Conservation (phyloP, 2,797 vertebrate species). For the Enteromius anoplus region DNA sequence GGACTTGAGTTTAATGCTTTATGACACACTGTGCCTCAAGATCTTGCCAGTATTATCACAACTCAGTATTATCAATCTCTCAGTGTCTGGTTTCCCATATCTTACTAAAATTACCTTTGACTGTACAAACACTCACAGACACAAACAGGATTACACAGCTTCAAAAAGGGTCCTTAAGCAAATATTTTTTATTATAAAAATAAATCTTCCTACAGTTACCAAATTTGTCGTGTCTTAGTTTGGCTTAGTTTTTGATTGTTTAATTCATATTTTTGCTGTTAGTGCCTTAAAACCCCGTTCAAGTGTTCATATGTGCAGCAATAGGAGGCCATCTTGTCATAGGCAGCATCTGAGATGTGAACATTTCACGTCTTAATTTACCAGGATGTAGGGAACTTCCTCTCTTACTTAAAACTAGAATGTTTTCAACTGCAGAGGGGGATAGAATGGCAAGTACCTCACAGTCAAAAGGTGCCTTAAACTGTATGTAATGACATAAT, state of each 20-base stretch:
- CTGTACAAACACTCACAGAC: slow-evolving; percentile 16
- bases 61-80: slow-evolving; percentile 18
- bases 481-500: slow-evolving; percentile 26
- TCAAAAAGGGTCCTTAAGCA: neutral
- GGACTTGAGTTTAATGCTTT: slow-evolving; percentile 36
- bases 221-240: slow-evolving; percentile 20
- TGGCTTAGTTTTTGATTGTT: neutral
- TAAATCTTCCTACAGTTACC: slow-evolving; percentile 58
- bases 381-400: slow-evolving; percentile 56
- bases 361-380: slow-evolving; percentile 46
- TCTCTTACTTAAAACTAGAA: slow-evolving; percentile 60
- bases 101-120: neutral
- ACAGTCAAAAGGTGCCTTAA: slow-evolving; percentile 49
- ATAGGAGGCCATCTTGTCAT: slow-evolving; percentile 40
- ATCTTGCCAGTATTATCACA: slow-evolving; percentile 26
- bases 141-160: slow-evolving; percentile 16
- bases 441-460: slow-evolving; percentile 58
- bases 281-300: neutral
- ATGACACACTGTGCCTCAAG: slow-evolving; percentile 48
- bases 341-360: slow-evolving; percentile 21
- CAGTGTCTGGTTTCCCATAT: slow-evolving; percentile 9
- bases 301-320: slow-evolving; percentile 41
- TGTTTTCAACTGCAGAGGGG: slow-evolving; percentile 49
- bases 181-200: slow-evolving; percentile 77
- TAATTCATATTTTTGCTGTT: slow-evolving; percentile 12